A percentile compares a stretch with the other conserved stretches of the same genome.
phyloP scores from a whole-genome alignment of 2,113 vertebrate genomes.

The Lophius piscatorius region DNA sequence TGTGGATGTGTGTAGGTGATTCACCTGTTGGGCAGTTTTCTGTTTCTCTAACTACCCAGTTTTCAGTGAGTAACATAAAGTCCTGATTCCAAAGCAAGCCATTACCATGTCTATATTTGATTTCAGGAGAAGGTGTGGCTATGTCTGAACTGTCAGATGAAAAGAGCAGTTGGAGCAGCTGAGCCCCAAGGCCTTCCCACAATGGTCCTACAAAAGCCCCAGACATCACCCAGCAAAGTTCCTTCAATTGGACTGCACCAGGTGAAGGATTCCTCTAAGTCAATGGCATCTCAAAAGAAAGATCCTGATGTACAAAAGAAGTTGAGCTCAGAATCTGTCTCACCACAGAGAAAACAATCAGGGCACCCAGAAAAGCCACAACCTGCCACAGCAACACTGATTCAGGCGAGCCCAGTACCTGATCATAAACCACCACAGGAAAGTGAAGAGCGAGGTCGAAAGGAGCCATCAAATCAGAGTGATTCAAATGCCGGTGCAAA shows the following conservation, averaged over 20 bases:
- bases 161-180: constrained; percentile 84
- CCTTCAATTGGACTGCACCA: constrained; percentile 27
- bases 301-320: constrained; percentile 46
- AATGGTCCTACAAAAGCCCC: constrained; percentile 55
- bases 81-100: background rate
- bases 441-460: constrained; percentile 19
- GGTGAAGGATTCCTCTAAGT: constrained; percentile 35
- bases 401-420: constrained; percentile 73
- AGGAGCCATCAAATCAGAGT: constrained; percentile 68
- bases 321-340: constrained; percentile 40
- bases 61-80: background rate
- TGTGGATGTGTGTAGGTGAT: background rate
- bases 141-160: constrained; percentile 95
- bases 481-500: constrained; percentile 68
- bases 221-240: constrained; percentile 70
- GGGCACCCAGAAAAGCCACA: constrained; percentile 42
- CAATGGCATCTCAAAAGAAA: constrained; percentile 23
- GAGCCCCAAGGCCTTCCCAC: constrained; percentile 69
- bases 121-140: constrained; percentile 90
- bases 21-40: background rate
- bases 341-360: constrained; percentile 59
- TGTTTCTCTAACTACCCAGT: background rate
- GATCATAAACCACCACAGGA: constrained; percentile 61
- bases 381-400: too few species aligned
- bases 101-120: background rate